Conservation (phyloP, 2,797 vertebrate species). For the Melanotaenia pygmaea region DNA sequence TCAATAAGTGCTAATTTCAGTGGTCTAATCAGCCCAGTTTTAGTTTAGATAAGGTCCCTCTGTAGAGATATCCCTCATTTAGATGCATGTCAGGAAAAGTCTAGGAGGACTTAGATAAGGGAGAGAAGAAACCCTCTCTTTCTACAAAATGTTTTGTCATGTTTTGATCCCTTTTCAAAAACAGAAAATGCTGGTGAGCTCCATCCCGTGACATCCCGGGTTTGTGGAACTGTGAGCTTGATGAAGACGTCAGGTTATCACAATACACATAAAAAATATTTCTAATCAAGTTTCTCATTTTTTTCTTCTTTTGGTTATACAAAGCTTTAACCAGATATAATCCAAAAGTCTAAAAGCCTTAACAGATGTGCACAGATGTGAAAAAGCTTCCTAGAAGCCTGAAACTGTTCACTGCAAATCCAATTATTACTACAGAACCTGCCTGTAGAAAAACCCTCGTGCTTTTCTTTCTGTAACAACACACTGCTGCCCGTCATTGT, state of each 20-base stretch:
- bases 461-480: background rate
- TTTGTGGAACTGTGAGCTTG: too few species aligned
- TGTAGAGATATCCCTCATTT: background rate
- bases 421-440: background rate
- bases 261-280: too few species aligned
- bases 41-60: background rate
- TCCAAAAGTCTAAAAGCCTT: background rate
- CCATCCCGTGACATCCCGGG: too few species aligned
- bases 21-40: background rate
- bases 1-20: background rate
- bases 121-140: background rate
- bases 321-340: background rate
- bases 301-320: too few species aligned
- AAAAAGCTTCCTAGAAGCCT: background rate
- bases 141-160: too few species aligned
- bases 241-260: too few species aligned
- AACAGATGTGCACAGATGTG: background rate
- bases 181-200: too few species aligned
- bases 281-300: background rate
- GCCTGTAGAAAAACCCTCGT: background rate
- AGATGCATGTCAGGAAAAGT: background rate
- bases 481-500: conserved; percentile 7
- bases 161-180: too few species aligned
- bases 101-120: background rate
- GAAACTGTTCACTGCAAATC: background rate